Percentiles rank a stretch among this genome's conserved stretches.
These are phyloP conservation scores for Metellina segmentata DNA, from an alignment of 2,888 invertebrate genomes.

Conservation along the genomic window DNA sequence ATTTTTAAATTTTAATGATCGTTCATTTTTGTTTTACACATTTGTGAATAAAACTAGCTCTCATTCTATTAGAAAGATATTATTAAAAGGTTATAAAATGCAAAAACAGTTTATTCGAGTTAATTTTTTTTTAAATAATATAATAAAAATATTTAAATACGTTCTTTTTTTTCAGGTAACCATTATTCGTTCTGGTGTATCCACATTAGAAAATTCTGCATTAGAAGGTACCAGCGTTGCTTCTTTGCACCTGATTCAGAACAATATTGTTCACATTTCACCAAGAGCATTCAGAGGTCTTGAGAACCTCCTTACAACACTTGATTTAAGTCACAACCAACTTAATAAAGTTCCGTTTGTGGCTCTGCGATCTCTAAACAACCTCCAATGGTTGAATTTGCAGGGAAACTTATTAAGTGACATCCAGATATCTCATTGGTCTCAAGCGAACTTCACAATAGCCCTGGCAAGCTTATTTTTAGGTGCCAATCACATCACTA, in stretches of 20 bases:
- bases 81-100: too few species aligned
- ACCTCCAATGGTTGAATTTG: constrained; percentile 58
- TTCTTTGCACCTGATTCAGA: constrained; percentile 58
- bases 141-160: neutral
- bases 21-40: too few species aligned
- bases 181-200: constrained; percentile 58
- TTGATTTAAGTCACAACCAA: constrained; percentile 53
- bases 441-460: neutral
- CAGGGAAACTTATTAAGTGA: constrained; percentile 32
- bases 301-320: constrained; percentile 43
- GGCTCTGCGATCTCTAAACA: constrained; percentile 11
- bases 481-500: constrained; percentile 40
- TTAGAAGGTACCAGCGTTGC: constrained; percentile 48
- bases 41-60: too few species aligned
- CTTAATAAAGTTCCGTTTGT: constrained; percentile 30
- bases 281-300: constrained; percentile 55
- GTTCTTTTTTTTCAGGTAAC: constrained; percentile 80
- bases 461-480: constrained; percentile 55
- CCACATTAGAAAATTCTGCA: constrained; percentile 23
- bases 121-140: too few species aligned
- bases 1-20: too few species aligned
- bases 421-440: constrained; percentile 25
- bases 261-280: constrained; percentile 28
- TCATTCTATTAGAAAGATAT: too few species aligned
- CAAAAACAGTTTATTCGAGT: too few species aligned